These are phyloP conservation scores for Cheilosia variabilis DNA, from an alignment of 2,888 invertebrate species.

Conservation along the genomic window DNA sequence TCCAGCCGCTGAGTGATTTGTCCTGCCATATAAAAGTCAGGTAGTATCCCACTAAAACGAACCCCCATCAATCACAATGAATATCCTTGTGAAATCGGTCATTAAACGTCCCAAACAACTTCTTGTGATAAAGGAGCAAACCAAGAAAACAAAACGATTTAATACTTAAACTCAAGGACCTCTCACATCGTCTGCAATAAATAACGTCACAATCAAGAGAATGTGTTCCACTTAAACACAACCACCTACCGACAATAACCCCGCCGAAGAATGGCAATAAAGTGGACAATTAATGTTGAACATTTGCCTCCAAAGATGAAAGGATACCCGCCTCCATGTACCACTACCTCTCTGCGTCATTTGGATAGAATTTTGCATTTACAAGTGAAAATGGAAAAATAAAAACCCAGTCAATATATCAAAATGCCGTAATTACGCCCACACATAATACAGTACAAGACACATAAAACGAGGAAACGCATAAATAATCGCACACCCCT, in stretches of 20 bases:
- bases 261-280: constrained; percentile 44
- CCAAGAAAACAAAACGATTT: constrained; percentile 9
- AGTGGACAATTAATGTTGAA: constrained; percentile 67
- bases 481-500: constrained; percentile 1
- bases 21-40: constrained; percentile 15
- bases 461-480: background rate
- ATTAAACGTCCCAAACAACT: constrained; percentile 48
- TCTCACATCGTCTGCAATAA: constrained; percentile 37
- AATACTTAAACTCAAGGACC: constrained; percentile 36
- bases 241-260: background rate
- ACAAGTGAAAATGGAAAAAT: constrained; percentile 23
- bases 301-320: constrained; percentile 13
- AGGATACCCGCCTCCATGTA: background rate
- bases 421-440: constrained; percentile 53
- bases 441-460: background rate
- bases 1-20: background rate
- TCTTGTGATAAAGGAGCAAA: constrained; percentile 3
- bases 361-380: constrained; percentile 46
- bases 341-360: constrained; percentile 9
- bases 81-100: constrained; percentile 60
- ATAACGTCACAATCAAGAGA: constrained; percentile 46
- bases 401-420: constrained; percentile 52
- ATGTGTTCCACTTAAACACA: constrained; percentile 14
- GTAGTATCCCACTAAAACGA: constrained; percentile 33
- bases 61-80: constrained; percentile 49